Percentiles rank a stretch among this genome's conserved stretches.
Conservation (phyloP, 2,113 vertebrate genomes). For the Peromyscus polionotus region DNA sequence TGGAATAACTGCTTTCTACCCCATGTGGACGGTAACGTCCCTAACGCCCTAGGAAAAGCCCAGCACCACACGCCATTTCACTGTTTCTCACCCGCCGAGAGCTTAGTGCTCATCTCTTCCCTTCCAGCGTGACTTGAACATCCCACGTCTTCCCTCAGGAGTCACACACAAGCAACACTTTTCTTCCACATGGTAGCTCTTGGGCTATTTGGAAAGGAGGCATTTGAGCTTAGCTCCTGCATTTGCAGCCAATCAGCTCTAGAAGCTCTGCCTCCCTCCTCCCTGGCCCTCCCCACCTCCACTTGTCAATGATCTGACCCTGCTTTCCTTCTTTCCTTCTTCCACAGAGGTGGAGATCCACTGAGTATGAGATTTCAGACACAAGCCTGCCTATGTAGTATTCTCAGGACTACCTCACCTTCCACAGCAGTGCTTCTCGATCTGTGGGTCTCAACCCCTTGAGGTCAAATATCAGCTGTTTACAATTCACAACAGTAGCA, state of each 20-base stretch:
- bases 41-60: not conserved
- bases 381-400: too few species aligned
- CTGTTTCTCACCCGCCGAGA: not conserved
- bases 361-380: not conserved
- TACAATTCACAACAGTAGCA: not conserved
- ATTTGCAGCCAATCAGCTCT: not conserved
- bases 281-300: accelerated
- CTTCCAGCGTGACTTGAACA: not conserved
- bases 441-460: not conserved
- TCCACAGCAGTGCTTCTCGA: not conserved
- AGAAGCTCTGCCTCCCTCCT: not conserved
- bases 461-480: not conserved
- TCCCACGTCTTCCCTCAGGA: not conserved
- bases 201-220: not conserved
- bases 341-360: not conserved
- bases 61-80: not conserved
- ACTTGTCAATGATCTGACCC: not conserved
- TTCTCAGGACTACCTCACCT: not conserved
- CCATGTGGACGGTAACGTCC: not conserved
- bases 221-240: not conserved
- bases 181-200: not conserved
- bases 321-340: not conserved
- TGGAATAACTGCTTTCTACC: not conserved
- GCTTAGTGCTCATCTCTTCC: not conserved
- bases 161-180: not conserved